Percentiles rank a stretch among this genome's conserved stretches.
Conservation (phyloP, 1,140 invertebrate species). For the Drosophila tani region DNA sequence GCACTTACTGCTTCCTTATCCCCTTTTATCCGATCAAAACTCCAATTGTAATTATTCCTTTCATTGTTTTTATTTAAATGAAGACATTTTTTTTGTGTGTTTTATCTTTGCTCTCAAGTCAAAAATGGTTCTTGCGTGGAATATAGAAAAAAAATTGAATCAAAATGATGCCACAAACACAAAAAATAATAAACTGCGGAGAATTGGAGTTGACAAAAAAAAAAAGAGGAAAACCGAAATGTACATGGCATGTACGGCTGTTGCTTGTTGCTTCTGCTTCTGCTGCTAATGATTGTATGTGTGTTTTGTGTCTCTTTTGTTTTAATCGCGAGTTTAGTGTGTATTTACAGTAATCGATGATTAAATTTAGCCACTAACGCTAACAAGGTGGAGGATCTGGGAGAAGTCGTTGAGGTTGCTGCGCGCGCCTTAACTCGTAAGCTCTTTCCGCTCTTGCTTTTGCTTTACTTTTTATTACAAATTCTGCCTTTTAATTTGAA, state of each 20-base stretch:
- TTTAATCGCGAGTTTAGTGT: constrained; percentile 35
- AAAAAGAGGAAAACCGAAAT: constrained; percentile 12
- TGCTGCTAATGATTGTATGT: constrained; percentile 26
- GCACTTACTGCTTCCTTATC: no score
- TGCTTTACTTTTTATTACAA: not conserved
- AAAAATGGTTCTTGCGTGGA: constrained; percentile 11
- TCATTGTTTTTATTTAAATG: constrained; percentile 52
- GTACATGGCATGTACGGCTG: constrained; percentile 31
- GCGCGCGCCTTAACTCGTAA: not conserved
- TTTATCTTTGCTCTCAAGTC: constrained; percentile 44
- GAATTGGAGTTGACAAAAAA: not conserved
- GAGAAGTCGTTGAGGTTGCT: constrained; percentile 29
- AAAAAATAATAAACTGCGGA: not conserved
- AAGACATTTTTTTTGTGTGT: constrained; percentile 28
- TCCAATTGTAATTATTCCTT: constrained; percentile 7
- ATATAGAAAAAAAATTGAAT: constrained; percentile 3
- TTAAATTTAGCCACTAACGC: constrained; percentile 53
- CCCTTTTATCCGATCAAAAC: not conserved
- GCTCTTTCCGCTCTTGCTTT: no score
- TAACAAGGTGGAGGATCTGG: constrained; percentile 50
- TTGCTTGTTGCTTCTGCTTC: constrained; percentile 6
- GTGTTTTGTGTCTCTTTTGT: constrained; percentile 1
- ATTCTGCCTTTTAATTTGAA: not conserved
- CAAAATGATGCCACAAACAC: not conserved
- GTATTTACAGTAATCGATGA: constrained; percentile 71